Conservation (phyloP, 2,113 vertebrate genomes). For the Carollia perspicillata region DNA sequence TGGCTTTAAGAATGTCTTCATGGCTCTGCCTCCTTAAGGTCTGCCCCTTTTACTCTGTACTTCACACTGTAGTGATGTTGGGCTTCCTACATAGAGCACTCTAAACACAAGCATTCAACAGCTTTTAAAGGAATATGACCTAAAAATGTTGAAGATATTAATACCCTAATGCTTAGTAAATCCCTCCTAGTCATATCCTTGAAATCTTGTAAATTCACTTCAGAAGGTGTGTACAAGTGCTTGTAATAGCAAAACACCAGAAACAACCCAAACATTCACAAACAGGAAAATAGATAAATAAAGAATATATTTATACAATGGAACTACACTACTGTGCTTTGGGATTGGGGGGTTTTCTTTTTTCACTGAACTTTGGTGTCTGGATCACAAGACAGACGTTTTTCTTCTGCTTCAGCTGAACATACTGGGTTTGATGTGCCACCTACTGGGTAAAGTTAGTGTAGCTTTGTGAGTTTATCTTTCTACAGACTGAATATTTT, state of each 20-base stretch:
- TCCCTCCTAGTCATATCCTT: not conserved
- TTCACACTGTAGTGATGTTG: not conserved
- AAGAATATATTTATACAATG: not conserved
- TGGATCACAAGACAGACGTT: not conserved
- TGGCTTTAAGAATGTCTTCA: slow-evolving; percentile 14
- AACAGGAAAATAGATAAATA: slow-evolving; percentile 19
- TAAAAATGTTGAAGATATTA: not conserved
- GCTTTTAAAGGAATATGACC: not conserved
- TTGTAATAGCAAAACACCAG: slow-evolving; percentile 1
- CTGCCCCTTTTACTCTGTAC: not conserved
- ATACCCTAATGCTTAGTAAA: not conserved
- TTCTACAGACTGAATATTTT: not conserved
- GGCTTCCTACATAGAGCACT: not conserved
- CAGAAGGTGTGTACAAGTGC: not conserved
- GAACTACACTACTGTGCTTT: not conserved
- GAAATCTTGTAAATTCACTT: not conserved
- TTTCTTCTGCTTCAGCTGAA: not conserved
- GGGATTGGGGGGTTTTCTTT: not conserved
- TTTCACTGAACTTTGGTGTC: not conserved
- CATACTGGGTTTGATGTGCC: slow-evolving; percentile 51
- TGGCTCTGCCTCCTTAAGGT: not conserved
- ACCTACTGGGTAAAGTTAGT: slow-evolving; percentile 67
- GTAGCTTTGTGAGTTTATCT: slow-evolving; percentile 25
- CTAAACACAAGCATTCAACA: not conserved
- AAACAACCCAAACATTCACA: not conserved